phyloP scores from a whole-genome alignment of 2,888 invertebrate species.

The Nycteola revayana region DNA sequence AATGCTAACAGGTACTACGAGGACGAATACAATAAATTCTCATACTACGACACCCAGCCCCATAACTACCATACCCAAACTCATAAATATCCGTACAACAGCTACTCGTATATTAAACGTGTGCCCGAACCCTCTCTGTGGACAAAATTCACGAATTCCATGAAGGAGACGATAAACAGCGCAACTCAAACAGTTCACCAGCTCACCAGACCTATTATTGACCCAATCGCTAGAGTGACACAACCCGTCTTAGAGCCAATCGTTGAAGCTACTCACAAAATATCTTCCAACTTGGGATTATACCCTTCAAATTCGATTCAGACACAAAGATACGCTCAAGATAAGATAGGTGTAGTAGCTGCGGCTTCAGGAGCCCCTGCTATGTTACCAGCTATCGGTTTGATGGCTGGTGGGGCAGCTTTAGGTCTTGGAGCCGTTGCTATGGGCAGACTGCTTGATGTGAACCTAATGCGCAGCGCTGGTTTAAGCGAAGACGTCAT shows the following conservation, averaged over 20 bases:
- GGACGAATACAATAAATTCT: slow-evolving; percentile 76
- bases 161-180: slow-evolving; percentile 87
- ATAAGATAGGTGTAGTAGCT: slow-evolving; percentile 85
- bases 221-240: slow-evolving; percentile 81
- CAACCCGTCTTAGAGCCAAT: slow-evolving; percentile 87
- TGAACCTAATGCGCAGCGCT: slow-evolving; percentile 83
- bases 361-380: slow-evolving; percentile 81
- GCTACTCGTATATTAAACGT: slow-evolving; percentile 83
- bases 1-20: slow-evolving; percentile 73
- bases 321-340: slow-evolving; percentile 75
- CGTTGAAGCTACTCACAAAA: slow-evolving; percentile 90
- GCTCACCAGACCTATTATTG: slow-evolving; percentile 83
- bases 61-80: slow-evolving; percentile 57
- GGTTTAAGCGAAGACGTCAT: slow-evolving; percentile 62
- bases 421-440: slow-evolving; percentile 91
- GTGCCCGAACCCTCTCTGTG: slow-evolving; percentile 85
- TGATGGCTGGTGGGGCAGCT: slow-evolving; percentile 92
- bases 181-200: slow-evolving; percentile 87
- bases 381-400: slow-evolving; percentile 87
- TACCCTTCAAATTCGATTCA: slow-evolving; percentile 71
- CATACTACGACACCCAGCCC: slow-evolving; percentile 67
- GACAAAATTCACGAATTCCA: slow-evolving; percentile 87
- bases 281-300: slow-evolving; percentile 88
- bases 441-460: slow-evolving; percentile 86
- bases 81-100: slow-evolving; percentile 82